Conservation (phyloP, 1,140 invertebrate genomes). For the Nixonia krombeini region DNA sequence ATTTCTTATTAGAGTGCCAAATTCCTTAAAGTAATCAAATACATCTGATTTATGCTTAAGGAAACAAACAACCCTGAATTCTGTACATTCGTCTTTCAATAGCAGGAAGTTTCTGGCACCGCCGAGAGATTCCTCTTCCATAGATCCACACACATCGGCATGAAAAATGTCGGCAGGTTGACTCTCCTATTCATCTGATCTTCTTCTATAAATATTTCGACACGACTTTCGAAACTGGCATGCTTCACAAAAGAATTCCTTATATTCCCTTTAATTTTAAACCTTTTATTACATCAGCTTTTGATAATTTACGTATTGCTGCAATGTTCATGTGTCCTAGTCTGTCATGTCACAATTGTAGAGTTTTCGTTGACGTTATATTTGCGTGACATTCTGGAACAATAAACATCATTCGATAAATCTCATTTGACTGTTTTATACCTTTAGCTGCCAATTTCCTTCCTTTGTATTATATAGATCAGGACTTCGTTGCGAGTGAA, state of each 20-base stretch:
- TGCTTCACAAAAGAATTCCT: conserved; percentile 49
- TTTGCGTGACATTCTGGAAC: background rate
- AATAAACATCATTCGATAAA: conserved; percentile 5
- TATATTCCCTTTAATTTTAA: background rate
- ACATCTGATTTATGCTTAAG: conserved; percentile 63
- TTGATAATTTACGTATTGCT: background rate
- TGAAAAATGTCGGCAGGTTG: conserved; percentile 61
- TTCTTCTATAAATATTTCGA: conserved; percentile 35
- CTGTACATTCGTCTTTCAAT: conserved; percentile 66
- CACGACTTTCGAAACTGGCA: conserved; percentile 53
- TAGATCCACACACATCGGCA: conserved; percentile 66
- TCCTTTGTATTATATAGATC: too few relatives aligned
- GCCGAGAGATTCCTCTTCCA: conserved; percentile 56
- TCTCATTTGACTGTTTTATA: conserved; percentile 13
- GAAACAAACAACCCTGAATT: conserved; percentile 64
- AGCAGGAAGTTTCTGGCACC: conserved; percentile 65
- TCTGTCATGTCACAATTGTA: conserved; percentile 5
- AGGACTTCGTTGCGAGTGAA: too few relatives aligned
- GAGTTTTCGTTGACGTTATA: conserved; percentile 16
- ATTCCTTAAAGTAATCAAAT: conserved; percentile 47
- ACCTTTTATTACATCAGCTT: background rate
- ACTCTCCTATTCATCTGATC: conserved; percentile 5
- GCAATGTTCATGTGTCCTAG: conserved; percentile 7
- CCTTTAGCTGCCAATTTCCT: too few relatives aligned
- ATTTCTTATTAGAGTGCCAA: conserved; percentile 48